phyloP scores from a whole-genome alignment of 2,888 invertebrate species.

The Ferrisia virgata region DNA sequence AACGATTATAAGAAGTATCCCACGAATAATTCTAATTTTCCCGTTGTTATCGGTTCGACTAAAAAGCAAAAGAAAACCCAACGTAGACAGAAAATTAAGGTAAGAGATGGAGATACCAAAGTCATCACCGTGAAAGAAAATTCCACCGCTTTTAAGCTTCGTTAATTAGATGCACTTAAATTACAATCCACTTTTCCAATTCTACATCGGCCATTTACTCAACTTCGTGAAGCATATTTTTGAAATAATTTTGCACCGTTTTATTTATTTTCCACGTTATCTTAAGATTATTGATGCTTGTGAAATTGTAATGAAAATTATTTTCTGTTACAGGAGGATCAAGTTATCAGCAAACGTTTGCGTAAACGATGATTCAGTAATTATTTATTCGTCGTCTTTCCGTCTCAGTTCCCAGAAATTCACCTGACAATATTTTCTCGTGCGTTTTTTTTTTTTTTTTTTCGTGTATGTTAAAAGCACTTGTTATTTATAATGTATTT shows the following conservation, averaged over 20 bases:
- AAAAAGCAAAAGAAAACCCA: neutral
- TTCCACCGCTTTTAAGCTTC: neutral
- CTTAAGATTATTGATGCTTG: neutral
- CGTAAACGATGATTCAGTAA: neutral
- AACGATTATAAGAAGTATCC: constrained; percentile 30
- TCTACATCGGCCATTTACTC: neutral
- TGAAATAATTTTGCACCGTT: neutral
- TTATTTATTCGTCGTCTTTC: neutral
- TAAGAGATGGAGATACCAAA: neutral
- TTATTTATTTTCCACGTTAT: neutral
- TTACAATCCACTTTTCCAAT: neutral
- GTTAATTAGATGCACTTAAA: neutral
- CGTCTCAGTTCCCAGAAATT: neutral
- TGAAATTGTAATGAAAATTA: neutral
- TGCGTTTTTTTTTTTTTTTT: neutral
- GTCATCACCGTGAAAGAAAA: neutral
- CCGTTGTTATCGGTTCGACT: neutral
- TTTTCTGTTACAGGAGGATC: neutral
- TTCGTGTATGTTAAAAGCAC: no score
- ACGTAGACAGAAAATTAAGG: neutral
- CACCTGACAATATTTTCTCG: neutral
- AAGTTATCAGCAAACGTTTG: neutral
- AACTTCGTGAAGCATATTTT: neutral
- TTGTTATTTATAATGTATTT: neutral
- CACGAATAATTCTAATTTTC: neutral